Conservation (phyloP, 2,888 invertebrate genomes). For the Anagyrus pseudococci region DNA sequence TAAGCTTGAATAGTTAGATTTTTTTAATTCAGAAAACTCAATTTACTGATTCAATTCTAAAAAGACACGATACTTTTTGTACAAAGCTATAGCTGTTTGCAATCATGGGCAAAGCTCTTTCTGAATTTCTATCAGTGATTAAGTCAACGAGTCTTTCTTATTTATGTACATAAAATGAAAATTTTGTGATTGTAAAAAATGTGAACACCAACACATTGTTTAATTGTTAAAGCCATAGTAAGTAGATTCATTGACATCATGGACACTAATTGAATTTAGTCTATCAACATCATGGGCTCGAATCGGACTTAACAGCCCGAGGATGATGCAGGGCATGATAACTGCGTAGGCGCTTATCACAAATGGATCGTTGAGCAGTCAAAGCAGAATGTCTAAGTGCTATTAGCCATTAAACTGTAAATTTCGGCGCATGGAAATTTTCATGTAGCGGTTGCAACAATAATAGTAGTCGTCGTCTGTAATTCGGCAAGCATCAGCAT, state of each 20-base stretch:
- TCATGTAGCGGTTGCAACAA: background rate
- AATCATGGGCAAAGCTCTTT: too few relatives aligned
- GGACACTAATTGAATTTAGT: conserved; percentile 23
- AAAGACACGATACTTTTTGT: too few relatives aligned
- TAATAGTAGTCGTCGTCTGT: background rate
- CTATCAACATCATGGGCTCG: too few relatives aligned
- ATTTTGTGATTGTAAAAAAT: too few relatives aligned
- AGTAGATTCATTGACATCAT: conserved; percentile 62
- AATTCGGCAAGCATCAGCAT: background rate
- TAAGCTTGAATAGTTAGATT: too few relatives aligned
- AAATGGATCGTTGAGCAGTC: conserved; percentile 44
- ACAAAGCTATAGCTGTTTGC: too few relatives aligned
- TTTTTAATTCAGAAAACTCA: too few relatives aligned
- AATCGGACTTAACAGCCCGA: conserved; percentile 58
- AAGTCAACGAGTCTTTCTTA: too few relatives aligned
- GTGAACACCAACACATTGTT: conserved; percentile 63
- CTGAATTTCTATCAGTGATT: too few relatives aligned
- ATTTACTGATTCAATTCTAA: too few relatives aligned
- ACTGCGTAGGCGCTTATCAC: conserved; percentile 55
- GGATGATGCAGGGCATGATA: conserved; percentile 54
- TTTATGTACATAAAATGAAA: too few relatives aligned
- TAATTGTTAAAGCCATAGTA: conserved; percentile 76
- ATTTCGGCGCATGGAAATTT: conserved; percentile 44
- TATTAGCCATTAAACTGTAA: conserved; percentile 58
- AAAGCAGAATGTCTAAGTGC: conserved; percentile 29